Base-by-base conservation (phyloP, 2,888 invertebrate species). In the Dione juno region DNA sequence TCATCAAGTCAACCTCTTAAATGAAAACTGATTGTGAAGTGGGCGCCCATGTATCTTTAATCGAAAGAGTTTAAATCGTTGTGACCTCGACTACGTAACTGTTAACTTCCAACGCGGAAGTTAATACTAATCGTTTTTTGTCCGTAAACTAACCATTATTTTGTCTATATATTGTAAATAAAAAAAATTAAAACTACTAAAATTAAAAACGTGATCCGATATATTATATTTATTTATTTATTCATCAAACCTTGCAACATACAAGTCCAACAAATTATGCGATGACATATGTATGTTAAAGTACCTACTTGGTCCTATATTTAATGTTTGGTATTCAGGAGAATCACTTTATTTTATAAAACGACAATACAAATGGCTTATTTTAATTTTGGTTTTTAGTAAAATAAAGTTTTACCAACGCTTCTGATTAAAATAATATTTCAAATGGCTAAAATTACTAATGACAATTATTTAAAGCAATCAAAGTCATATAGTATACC, bases 71-170 rank as follows among this genome's bases (percentile, higher is more conserved):
- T 69, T 70, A 69, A 67, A 64, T 75, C 69, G 69, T 64, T 41
- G 67, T 70, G 75, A 73, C 76, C 76, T 76, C 74, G 74, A 50
- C 67, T 37, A 64, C 54, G 72, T 67, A 65, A 67, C 45, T 58
- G 66, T 65, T 67, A 67, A 70, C 67, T 72, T 69, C 69, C 41
- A 70, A 67, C 67, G 65, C 73, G 73, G 73, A 73, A 70, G 67
- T 73, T 65, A 50, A 61, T 65, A 66, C 48, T 67, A 72, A 72
- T 61, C 72, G 70, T 64, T 72, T 72, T 70, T 70, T 45, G 48
- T 69, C 45, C 52, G 58, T 52, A 53, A 64, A 67, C 53, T 53
- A 64, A 58, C 52, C 65, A 63, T 28, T 67, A 52, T 21, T 64
- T 67, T 67, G 21, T 35, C 50, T 58, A 43, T 3, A 45, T 45